Base-by-base conservation (phyloP, 1,140 invertebrate species). In the Dermatophagoides farinae region DNA sequence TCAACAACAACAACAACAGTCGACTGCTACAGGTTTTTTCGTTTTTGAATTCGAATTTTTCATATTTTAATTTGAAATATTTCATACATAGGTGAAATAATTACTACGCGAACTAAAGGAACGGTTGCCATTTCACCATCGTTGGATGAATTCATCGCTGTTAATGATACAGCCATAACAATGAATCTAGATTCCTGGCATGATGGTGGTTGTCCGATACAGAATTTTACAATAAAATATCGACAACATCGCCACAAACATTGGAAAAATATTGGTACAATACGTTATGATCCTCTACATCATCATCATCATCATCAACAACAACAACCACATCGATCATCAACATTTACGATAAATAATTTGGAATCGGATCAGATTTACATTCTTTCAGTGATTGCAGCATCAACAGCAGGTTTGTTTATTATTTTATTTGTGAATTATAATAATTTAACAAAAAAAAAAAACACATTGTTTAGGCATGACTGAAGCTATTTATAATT, bases 181-280 rank as follows among this genome's bases (percentile, higher is more conserved):
- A 74, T 96, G 47, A 87, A 90, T 68, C 77, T 96, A 44, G 86
- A 82, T 67, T 82, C 87, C 62, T 97, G 91, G 91, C 82, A 84
- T 57, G 88, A 91, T 71, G 88, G 88, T 60, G 89, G 89, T 38
- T 97, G 92, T 71, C 86, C 88, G 5, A 93, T 97, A 82, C 79
- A 85, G 46, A 89, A 90, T 70, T 97, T 92, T 72, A 88, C 92
- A 60, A 86, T 96, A 38, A 88, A 92, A 73, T 88, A 93, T 71
- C 90, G 90, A 72, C 86, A 20, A 60, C 11, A 16, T 18, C 18
- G 52, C 6, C 16, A 31, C 9, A 60, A 60, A 49, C 58, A 50
- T 14, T 60, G 58, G 58, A 49, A 55, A 44, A 23, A 25, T 14
- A 44, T 55, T 11, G 23, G 53, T 25, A 12, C 53, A 23, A 55